Conservation (phyloP, 2,113 vertebrate species). For the Muscicapa adusta region DNA sequence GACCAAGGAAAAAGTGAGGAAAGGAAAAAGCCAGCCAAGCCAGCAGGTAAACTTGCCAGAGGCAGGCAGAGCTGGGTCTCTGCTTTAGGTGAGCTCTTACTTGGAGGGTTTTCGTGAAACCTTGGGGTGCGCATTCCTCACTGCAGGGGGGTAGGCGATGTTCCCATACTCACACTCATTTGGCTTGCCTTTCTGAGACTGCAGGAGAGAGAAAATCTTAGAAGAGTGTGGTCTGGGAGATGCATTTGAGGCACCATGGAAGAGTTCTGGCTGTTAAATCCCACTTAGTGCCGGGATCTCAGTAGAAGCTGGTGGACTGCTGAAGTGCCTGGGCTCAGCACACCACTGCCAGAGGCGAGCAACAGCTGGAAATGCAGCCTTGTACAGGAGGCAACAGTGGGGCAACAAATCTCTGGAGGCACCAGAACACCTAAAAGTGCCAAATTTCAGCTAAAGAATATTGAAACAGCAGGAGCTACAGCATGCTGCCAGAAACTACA, state of each 20-base stretch:
- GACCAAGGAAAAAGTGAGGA: not conserved
- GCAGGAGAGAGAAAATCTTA: not conserved
- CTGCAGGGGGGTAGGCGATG: conserved; percentile 75
- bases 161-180: conserved; percentile 89
- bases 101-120: conserved; percentile 81
- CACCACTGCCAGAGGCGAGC: not conserved
- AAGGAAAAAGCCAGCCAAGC: not conserved
- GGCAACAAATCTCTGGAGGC: not conserved
- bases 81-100: conserved; percentile 72
- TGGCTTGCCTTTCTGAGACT: conserved; percentile 73
- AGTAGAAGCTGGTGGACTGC: not conserved
- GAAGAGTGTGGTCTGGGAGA: not conserved
- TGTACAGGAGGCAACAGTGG: not conserved
- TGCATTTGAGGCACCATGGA: not conserved
- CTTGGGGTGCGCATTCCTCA: conserved; percentile 72
- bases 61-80: not conserved
- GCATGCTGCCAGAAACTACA: not conserved
- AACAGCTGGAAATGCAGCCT: not conserved
- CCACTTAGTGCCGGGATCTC: not conserved
- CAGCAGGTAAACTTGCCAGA: not conserved
- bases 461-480: not conserved
- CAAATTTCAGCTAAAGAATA: not conserved
- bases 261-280: not conserved
- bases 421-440: not conserved
- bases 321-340: not conserved